Base-by-base conservation (phyloP, 2,888 invertebrate genomes). In the Temnothorax ravouxi region DNA sequence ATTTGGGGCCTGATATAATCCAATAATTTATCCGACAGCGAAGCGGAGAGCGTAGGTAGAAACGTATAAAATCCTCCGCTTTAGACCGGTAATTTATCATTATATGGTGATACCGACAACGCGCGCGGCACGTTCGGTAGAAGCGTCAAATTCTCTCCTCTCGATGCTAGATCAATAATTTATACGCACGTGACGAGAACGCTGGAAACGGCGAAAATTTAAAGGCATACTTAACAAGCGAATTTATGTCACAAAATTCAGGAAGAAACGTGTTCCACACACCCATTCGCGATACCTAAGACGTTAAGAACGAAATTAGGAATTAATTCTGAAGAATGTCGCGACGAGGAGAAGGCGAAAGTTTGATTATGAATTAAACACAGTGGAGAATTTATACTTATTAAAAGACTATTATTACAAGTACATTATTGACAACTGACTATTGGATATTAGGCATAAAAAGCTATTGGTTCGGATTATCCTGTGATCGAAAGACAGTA, bases 11-110 rank as follows among this genome's bases (percentile, higher is more conserved):
- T 66, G 76, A 75, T 66, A 25, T 64, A 82, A 64, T 75, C 82
- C 75, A 64, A 82, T 82, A 82, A 82, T 64, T 82, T 64, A 82
- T 64, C 54, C 75, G 83, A 66, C 82, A 72, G 72, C 75, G 67
- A 84, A 79, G 80, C 64, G 29, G 29, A 52, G 52, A 66, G 67
- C 77, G 77, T 79, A 34, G 56, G 56, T 52, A 66, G 54, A 67
- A 62, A 79, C 5, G 41, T 77, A 66, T 44, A 66, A 54, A 77
- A 66, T 69, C 18, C 44, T 34, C 21, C 21, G 44, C 44, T 69
- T 67, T 69, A 79, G 44, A 47, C 18, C 21, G 47, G 34, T 79
- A 79, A 69, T 79, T 79, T 79, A n/a, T n/a, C n/a, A n/a, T n/a
- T n/a, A 79, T 79, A 56, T 25, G 77, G 1, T 9, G 56, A 59